Base-by-base conservation (phyloP, 2,797 vertebrate species). In the Cuculus canorus region DNA sequence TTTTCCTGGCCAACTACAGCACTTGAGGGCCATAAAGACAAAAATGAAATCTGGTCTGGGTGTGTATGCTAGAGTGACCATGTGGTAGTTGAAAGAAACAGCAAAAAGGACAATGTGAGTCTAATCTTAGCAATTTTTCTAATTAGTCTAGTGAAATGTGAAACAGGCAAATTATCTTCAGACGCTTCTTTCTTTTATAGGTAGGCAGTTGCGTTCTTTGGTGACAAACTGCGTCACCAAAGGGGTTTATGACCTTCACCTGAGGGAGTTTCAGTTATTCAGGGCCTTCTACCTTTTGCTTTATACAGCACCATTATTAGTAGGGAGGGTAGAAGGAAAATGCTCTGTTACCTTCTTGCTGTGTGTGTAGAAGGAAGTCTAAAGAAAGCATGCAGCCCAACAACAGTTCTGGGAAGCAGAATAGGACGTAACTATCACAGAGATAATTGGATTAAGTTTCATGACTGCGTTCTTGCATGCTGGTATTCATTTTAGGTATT, bases 391-490 rank as follows among this genome's bases (percentile, higher is more conserved):
- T 39, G 16, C 0, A 0, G 11, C 15, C 84, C 6, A 3, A 39
- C 56, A 82, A 79, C 32, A 52, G 60, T 70, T 32, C 68, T 68
- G 64, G 41, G 56, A 91, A 75, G 57, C 56, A 87, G 71, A 80
- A 53, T n/a, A 32, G 48, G 35, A 61, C 25, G 12, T 53, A 77
- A 66, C 18, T 91, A 39, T 87, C 68, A 59, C 2, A 48, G 52
- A 66, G 52, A 59, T 80, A 89, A 82, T 63, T 82, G 53, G 82
- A 80, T 87, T 84, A 76, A 88, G 30, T 66, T 72, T 85, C 41
- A 41, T 50, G 8, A 64, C 76, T 86, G 28, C 35, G 27, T 87
- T 66, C 68, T 61, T 91, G 61, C 60, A 63, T 32, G 30, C 11
- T 70, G 35, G 2, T 64, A 50, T 68, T 80, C 39, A 60, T 87